Percentiles rank a stretch among this genome's conserved stretches.
Conservation (phyloP, 2,888 invertebrate genomes). For the Dermolepida albohirtum region DNA sequence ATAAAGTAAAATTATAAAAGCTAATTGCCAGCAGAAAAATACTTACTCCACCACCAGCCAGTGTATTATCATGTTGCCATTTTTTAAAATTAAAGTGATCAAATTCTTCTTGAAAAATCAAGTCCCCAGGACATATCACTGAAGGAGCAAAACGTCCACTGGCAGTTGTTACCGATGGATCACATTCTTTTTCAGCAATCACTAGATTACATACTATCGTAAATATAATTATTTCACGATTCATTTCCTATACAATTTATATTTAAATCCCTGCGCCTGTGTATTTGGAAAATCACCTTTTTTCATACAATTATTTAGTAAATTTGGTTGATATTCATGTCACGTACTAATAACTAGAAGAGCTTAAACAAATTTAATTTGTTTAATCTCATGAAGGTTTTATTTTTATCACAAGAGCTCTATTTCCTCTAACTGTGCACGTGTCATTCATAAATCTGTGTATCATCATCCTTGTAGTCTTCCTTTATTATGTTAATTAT, state of each 20-base stretch:
- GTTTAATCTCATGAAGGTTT: no score
- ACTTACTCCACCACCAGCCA: slow-evolving; percentile 73
- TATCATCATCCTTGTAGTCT: neutral
- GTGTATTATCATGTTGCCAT: slow-evolving; percentile 75
- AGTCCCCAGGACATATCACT: slow-evolving; percentile 67
- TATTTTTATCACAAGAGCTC: neutral
- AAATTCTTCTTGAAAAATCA: slow-evolving; percentile 74
- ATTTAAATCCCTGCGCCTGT: no score
- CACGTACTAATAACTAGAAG: no score
- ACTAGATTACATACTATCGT: no score
- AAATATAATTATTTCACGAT: neutral
- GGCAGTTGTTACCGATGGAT: slow-evolving; percentile 66
- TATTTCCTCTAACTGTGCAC: neutral
- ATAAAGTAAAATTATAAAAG: neutral
- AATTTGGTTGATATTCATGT: no score
- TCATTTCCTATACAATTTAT: neutral
- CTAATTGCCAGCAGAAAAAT: neutral
- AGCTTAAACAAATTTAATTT: no score
- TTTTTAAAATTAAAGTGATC: slow-evolving; percentile 68
- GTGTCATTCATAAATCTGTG: neutral
- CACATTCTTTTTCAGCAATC: slow-evolving; percentile 56
- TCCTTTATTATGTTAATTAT: neutral
- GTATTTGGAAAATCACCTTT: no score
- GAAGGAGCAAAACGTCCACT: slow-evolving; percentile 67
- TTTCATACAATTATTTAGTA: no score